These are phyloP conservation scores for Chironomus tepperi DNA, from an alignment of 1,140 invertebrate species.

Conservation along the genomic window DNA sequence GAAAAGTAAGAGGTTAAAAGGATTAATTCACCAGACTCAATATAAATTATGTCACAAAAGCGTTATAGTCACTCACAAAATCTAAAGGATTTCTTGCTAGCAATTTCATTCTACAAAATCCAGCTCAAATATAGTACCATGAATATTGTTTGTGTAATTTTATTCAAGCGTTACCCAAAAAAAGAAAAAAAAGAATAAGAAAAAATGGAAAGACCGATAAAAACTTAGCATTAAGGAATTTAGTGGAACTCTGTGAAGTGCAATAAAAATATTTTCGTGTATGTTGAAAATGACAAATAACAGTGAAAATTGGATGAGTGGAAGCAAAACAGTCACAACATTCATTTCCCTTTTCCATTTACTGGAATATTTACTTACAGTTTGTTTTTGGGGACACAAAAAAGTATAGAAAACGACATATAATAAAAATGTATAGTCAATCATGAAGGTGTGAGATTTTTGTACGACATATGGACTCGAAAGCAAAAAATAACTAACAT, in stretches of 20 bases:
- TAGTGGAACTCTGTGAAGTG: slow-evolving; percentile 19
- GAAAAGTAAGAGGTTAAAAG: too few species aligned
- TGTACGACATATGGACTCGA: too few species aligned
- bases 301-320: background rate
- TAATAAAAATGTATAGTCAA: background rate
- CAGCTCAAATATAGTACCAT: too few species aligned
- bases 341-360: too few species aligned
- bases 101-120: too few species aligned
- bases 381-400: too few species aligned
- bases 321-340: background rate
- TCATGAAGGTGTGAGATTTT: background rate
- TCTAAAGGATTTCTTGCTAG: too few species aligned
- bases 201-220: background rate
- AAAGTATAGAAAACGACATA: background rate
- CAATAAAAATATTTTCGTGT: slow-evolving; percentile 23
- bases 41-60: too few species aligned
- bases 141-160: background rate
- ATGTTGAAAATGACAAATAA: slow-evolving; percentile 19
- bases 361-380: too few species aligned
- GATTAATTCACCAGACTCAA: too few species aligned
- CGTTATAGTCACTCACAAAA: too few species aligned
- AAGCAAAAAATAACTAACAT: too few species aligned
- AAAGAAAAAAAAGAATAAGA: background rate
- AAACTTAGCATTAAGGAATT: slow-evolving; percentile 23
- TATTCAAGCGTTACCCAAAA: background rate